Conservation (phyloP, 2,888 invertebrate genomes). For the Apamea crenata region DNA sequence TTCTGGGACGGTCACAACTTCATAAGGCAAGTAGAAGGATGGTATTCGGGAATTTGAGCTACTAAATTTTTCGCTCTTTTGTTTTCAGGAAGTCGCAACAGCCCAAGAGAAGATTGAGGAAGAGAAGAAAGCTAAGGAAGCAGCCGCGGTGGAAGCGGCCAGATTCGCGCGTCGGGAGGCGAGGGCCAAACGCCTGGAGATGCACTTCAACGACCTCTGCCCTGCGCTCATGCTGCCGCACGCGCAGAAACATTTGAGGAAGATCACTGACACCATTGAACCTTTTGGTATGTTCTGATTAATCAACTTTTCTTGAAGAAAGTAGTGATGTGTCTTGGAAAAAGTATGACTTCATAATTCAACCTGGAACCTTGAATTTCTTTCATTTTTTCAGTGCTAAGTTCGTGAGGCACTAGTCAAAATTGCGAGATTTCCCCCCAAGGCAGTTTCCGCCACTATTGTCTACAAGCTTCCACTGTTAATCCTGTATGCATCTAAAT, state of each 20-base stretch:
- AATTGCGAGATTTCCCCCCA: not conserved
- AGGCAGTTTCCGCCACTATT: not conserved
- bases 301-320: not conserved
- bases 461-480: not conserved
- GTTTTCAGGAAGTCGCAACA: slow-evolving; percentile 79
- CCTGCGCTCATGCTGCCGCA: slow-evolving; percentile 89
- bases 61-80: not conserved
- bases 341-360: not conserved
- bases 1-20: not conserved
- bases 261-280: slow-evolving; percentile 83
- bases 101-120: slow-evolving; percentile 76
- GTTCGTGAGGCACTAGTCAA: not conserved
- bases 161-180: slow-evolving; percentile 86
- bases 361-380: not conserved
- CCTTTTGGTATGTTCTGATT: slow-evolving; percentile 74
- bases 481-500: not conserved
- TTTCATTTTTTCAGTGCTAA: not conserved
- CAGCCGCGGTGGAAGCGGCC: slow-evolving; percentile 84
- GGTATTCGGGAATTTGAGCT: not conserved
- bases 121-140: slow-evolving; percentile 79
- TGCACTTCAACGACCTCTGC: slow-evolving; percentile 87
- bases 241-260: slow-evolving; percentile 85
- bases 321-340: not conserved
- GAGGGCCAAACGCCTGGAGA: slow-evolving; percentile 87
- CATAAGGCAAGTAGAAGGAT: not conserved